These are phyloP conservation scores for Phyllotis vaccarum DNA, from an alignment of 2,797 vertebrate species.

Conservation along the genomic window DNA sequence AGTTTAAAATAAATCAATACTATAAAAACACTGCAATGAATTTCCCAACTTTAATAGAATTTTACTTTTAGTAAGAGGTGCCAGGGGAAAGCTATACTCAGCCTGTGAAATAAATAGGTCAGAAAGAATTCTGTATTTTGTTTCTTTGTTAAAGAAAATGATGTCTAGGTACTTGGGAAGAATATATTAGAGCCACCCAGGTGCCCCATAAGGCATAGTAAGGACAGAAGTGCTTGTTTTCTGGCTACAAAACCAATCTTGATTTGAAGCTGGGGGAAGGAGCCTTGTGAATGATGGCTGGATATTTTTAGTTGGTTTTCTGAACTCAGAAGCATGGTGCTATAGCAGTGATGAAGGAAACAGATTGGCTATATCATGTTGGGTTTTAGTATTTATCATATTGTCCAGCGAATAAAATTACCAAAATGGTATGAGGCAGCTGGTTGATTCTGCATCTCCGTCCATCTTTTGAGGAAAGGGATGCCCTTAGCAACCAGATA, in stretches of 20 bases:
- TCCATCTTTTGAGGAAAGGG: background rate
- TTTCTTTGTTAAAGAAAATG: slow-evolving; percentile 75
- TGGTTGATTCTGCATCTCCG: background rate
- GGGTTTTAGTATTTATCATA: background rate
- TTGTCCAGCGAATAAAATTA: background rate
- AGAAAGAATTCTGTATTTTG: slow-evolving; percentile 75
- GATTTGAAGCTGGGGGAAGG: background rate
- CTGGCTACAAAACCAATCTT: background rate
- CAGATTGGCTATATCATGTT: background rate
- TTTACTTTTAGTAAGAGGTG: slow-evolving; percentile 80
- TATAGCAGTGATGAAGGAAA: background rate
- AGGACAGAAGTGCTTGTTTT: background rate
- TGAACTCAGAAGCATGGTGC: background rate
- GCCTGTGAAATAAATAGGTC: slow-evolving; percentile 71
- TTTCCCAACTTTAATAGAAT: slow-evolving; percentile 80
- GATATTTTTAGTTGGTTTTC: background rate
- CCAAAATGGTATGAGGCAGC: background rate
- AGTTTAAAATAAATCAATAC: slow-evolving; percentile 86
- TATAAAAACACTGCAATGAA: slow-evolving; percentile 79
- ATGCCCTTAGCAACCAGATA: background rate
- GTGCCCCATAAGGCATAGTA: background rate
- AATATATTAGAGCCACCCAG: slow-evolving; percentile 50
- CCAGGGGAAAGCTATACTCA: slow-evolving; percentile 80
- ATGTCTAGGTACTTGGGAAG: slow-evolving; percentile 19
- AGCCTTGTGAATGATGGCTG: background rate